Base-by-base conservation (phyloP, 2,113 vertebrate genomes). In the Semnornis frantzii region DNA sequence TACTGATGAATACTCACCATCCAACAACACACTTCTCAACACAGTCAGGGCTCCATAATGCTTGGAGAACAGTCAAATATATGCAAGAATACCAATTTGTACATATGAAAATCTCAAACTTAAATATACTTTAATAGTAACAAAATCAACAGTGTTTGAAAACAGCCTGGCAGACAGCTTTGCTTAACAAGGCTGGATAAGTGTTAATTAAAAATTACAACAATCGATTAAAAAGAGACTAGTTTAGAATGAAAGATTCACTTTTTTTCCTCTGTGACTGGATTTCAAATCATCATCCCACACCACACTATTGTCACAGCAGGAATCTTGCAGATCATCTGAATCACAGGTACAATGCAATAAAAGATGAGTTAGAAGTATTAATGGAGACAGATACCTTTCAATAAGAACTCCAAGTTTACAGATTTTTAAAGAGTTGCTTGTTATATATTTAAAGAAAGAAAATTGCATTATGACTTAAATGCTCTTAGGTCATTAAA, bases 281-380 rank as follows among this genome's bases (percentile, higher is more conserved):
- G 33, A 89, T 68, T 86, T 86, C 87, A 44, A 90, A 93, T 71
- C 42, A 72, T 10, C n/a, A 58, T 19, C 30, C 24, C 70, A 9
- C 19, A 64, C 6, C 9, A 7, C 18, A 13, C 39, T 10, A n/a
- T 25, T 28, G n/a, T 5, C 0, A 0, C 8, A 17, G 64, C 31
- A 83, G 5, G 52, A 73, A 75, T 28, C 31, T 46, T 42, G 19
- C 73, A 86, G 10, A 17, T 24, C 39, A 81, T 69, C 64, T 72
- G 21, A 65, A 63, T 27, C 24, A 37, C 2, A 70, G 31, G 19
- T n/a, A 57, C 25, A 63, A 52, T 58, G 82, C 25, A 57, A 34
- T 15, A 76, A 59, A 91, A 68, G 4, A 54, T 44, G 15, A 69
- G 24, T 27, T 76, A 62, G 72, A 81, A 75, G 3, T 39, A 74